Conservation (phyloP, 2,113 vertebrate genomes). For the Dromas ardeola region DNA sequence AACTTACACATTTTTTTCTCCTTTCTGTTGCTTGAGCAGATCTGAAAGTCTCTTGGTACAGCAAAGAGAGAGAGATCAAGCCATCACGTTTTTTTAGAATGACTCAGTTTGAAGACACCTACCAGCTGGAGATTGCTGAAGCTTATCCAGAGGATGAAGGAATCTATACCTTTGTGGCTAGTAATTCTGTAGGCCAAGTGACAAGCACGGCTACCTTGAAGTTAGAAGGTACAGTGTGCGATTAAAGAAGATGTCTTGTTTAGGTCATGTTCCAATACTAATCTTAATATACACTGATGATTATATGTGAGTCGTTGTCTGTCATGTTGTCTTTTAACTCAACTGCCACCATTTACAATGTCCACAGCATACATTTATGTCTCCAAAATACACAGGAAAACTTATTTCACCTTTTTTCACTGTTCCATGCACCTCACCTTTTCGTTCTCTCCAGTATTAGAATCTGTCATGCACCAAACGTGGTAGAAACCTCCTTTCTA, state of each 20-base stretch:
- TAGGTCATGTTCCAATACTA: slow-evolving; percentile 5
- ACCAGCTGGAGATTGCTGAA: slow-evolving; percentile 91
- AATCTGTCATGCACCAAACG: slow-evolving; percentile 2
- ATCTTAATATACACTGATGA: slow-evolving; percentile 25
- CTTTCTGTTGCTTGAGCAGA: slow-evolving; percentile 73
- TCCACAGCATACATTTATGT: neutral
- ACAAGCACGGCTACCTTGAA: slow-evolving; percentile 88
- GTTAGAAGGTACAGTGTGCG: slow-evolving; percentile 83
- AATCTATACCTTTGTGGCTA: slow-evolving; percentile 88
- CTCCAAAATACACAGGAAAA: neutral
- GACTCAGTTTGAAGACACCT: slow-evolving; percentile 96
- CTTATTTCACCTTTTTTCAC: neutral
- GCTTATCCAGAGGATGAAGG: slow-evolving; percentile 94
- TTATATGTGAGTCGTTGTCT: neutral
- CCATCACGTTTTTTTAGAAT: slow-evolving; percentile 93
- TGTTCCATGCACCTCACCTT: neutral
- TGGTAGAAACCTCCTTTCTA: neutral
- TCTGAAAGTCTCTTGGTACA: slow-evolving; percentile 92
- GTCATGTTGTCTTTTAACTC: slow-evolving; percentile 53
- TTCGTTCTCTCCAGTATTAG: neutral
- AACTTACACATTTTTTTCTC: neutral
- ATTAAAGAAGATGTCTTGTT: neutral
- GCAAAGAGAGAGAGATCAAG: slow-evolving; percentile 92
- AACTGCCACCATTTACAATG: neutral
- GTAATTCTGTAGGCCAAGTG: slow-evolving; percentile 87